These are phyloP conservation scores for Akabosia matsudoensis DNA, from an alignment of 1,140 invertebrate species.

Conservation along the genomic window DNA sequence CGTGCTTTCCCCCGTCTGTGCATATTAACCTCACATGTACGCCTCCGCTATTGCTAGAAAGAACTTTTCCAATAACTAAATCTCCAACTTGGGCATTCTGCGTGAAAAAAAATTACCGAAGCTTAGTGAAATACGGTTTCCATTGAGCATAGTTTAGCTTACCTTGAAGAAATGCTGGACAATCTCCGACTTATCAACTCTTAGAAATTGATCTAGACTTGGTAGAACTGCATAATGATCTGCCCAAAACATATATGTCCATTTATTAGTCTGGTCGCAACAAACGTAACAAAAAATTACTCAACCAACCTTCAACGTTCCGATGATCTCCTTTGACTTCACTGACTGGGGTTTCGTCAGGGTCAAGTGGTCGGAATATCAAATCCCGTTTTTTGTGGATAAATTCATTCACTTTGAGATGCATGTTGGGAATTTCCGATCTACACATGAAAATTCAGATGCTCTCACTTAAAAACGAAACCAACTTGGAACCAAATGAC, in stretches of 20 bases:
- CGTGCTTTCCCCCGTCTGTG: conserved; percentile 68
- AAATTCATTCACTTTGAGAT: conserved; percentile 35
- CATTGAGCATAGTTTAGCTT: conserved; percentile 48
- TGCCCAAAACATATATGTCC: conserved; percentile 56
- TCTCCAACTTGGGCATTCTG: conserved; percentile 77
- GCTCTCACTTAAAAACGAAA: background rate
- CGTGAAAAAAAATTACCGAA: conserved; percentile 47
- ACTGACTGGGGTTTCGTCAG: conserved; percentile 38
- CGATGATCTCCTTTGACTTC: conserved; percentile 34
- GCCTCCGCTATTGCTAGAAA: conserved; percentile 66
- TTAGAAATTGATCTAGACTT: conserved; percentile 75
- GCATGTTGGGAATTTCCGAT: background rate
- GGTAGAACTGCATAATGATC: conserved; percentile 79
- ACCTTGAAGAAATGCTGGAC: conserved; percentile 76
- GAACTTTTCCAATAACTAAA: conserved; percentile 75
- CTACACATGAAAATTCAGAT: conserved; percentile 11
- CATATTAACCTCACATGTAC: conserved; percentile 78
- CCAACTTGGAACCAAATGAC: background rate
- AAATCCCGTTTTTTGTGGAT: conserved; percentile 34
- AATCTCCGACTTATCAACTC: conserved; percentile 66
- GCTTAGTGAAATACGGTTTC: conserved; percentile 2
- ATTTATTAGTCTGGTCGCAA: no score
- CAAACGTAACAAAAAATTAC: background rate
- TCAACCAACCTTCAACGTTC: conserved; percentile 35
- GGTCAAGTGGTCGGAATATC: conserved; percentile 38